These are phyloP conservation scores for Aphaenogaster floridana DNA, from an alignment of 1,140 invertebrate genomes.

Conservation along the genomic window DNA sequence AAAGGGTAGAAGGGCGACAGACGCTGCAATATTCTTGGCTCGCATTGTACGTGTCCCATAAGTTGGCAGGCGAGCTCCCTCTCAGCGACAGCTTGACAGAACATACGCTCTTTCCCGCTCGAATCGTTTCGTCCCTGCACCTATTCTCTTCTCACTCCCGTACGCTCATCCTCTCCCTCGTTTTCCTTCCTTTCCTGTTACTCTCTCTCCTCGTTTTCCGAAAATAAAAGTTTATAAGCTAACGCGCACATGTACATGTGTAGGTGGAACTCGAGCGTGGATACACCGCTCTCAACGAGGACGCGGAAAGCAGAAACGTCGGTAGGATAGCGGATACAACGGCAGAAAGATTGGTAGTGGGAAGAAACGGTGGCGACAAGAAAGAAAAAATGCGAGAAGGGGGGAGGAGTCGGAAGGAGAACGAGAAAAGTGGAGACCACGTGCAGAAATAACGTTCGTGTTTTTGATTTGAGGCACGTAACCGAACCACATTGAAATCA, in stretches of 20 bases:
- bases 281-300: constrained; percentile 47
- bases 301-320: constrained; percentile 61
- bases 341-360: constrained; percentile 51
- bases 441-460: constrained; percentile 81
- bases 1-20: constrained; percentile 71
- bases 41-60: constrained; percentile 85
- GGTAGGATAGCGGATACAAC: constrained; percentile 51
- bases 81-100: constrained; percentile 86
- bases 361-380: constrained; percentile 41
- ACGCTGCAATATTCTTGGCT: constrained; percentile 84
- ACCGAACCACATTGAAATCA: constrained; percentile 85
- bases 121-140: constrained; percentile 62
- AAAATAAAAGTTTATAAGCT: constrained; percentile 84
- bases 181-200: constrained; percentile 10
- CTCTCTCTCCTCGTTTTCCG: constrained; percentile 62
- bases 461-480: constrained; percentile 85
- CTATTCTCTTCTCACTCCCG: constrained; percentile 44
- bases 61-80: constrained; percentile 84
- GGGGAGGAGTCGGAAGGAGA: background rate
- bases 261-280: constrained; percentile 35
- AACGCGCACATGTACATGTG: constrained; percentile 66
- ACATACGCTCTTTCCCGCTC: constrained; percentile 82
- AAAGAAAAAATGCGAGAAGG: background rate
- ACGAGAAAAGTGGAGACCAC: constrained; percentile 78
- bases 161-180: constrained; percentile 26